phyloP scores from a whole-genome alignment of 2,113 vertebrate genomes.

The Brachionichthys hirsutus region DNA sequence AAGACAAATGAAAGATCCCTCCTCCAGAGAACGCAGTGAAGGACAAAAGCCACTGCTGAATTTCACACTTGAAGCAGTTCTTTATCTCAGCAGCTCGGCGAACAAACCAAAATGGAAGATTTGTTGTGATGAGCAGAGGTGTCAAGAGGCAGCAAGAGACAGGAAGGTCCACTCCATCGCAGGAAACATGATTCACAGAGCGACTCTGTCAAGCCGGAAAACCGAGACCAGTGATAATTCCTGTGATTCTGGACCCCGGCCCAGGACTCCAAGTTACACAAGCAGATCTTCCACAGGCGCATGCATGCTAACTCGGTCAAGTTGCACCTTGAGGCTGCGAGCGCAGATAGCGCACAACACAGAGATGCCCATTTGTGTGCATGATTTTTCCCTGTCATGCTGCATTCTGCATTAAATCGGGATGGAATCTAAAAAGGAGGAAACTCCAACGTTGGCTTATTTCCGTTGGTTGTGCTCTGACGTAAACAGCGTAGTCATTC shows the following conservation, averaged over 20 bases:
- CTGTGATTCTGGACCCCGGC: constrained; percentile 45
- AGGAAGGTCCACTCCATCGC: constrained; percentile 48
- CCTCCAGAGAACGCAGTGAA: constrained; percentile 17
- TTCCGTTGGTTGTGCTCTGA: constrained; percentile 31
- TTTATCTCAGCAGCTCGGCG: constrained; percentile 52
- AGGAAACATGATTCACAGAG: constrained; percentile 52
- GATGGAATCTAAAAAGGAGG: constrained; percentile 12
- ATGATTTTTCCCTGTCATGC: not conserved
- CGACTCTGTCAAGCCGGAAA: constrained; percentile 49
- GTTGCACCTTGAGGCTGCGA: constrained; percentile 33
- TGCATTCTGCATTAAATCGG: constrained; percentile 4
- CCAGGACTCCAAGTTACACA: constrained; percentile 48
- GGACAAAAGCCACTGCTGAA: constrained; percentile 42
- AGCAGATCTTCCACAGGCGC: constrained; percentile 45
- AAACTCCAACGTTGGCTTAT: constrained; percentile 1
- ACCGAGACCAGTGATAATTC: constrained; percentile 56
- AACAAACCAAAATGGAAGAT: constrained; percentile 44
- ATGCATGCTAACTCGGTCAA: constrained; percentile 56
- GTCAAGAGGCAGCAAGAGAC: constrained; percentile 40
- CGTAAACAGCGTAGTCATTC: constrained; percentile 18
- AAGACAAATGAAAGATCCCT: constrained; percentile 21
- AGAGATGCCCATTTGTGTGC: constrained; percentile 9
- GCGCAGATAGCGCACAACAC: constrained; percentile 21
- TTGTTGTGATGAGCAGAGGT: constrained; percentile 48
- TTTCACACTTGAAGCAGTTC: constrained; percentile 47